Conservation (phyloP, 2,888 invertebrate genomes). For the Chirona hameri region DNA sequence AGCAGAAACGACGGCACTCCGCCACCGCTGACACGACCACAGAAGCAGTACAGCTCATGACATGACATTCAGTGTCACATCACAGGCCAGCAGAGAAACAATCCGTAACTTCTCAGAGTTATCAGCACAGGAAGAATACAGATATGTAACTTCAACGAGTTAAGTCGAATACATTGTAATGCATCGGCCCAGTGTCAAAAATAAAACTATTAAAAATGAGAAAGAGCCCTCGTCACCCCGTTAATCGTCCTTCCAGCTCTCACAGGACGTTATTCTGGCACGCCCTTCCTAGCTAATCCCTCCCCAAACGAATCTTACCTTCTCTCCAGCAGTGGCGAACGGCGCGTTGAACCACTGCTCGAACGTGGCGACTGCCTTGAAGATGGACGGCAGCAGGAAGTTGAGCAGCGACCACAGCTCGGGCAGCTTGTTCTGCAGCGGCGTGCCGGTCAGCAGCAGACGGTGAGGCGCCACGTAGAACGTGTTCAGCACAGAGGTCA, state of each 20-base stretch:
- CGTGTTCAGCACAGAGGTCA: slow-evolving; percentile 94
- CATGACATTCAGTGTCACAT: not conserved
- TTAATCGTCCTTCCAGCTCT: too few relatives aligned
- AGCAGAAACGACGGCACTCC: too few relatives aligned
- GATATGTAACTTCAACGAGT: too few relatives aligned
- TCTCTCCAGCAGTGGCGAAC: slow-evolving; percentile 98
- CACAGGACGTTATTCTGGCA: not conserved
- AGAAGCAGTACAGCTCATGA: not conserved
- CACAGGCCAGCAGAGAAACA: too few relatives aligned
- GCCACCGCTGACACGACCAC: not conserved
- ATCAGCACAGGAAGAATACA: not conserved
- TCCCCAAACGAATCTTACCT: slow-evolving; percentile 47
- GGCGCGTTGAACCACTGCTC: slow-evolving; percentile 99
- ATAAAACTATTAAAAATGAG: too few relatives aligned
- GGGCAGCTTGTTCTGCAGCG: slow-evolving; percentile 94
- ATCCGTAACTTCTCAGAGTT: too few relatives aligned
- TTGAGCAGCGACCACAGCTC: slow-evolving; percentile 98
- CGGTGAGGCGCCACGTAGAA: slow-evolving; percentile 96
- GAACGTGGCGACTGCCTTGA: slow-evolving; percentile 97
- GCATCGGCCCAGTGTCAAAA: too few relatives aligned
- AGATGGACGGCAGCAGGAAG: slow-evolving; percentile 96
- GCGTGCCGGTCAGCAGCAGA: slow-evolving; percentile 91
- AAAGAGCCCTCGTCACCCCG: too few relatives aligned
- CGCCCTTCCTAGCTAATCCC: not conserved
- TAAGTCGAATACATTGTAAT: too few relatives aligned